phyloP scores from a whole-genome alignment of 1,140 invertebrate species.

The Pachypeltis micranthus region DNA sequence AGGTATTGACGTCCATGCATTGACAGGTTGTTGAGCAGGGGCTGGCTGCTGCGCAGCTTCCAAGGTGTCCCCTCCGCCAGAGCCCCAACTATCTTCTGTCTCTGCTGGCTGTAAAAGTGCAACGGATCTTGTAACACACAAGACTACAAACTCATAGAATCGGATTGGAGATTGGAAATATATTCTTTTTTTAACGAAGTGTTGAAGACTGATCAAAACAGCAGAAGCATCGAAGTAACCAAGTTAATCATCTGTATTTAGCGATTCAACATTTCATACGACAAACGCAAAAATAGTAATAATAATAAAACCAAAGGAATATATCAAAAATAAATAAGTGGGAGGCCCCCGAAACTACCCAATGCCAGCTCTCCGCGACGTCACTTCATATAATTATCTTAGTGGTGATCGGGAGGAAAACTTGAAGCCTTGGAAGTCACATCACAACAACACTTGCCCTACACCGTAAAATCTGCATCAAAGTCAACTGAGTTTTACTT shows the following conservation, averaged over 20 bases:
- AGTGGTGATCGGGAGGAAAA: no score
- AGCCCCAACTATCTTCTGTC: conserved; percentile 12
- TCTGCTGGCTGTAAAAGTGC: conserved; percentile 9
- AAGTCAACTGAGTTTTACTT: no score
- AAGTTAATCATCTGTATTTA: no score
- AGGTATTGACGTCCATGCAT: not conserved
- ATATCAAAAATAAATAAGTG: no score
- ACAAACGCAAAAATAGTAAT: not conserved
- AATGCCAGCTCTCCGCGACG: no score
- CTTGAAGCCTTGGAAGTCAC: no score
- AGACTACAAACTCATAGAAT: not conserved
- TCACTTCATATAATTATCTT: no score
- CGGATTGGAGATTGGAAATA: not conserved
- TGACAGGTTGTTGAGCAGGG: not conserved
- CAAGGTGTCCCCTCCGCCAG: not conserved
- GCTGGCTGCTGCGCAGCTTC: not conserved
- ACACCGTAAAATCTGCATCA: no score
- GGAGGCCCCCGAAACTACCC: no score
- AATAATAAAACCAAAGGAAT: no score
- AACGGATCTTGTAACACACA: not conserved
- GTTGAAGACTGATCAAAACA: not conserved
- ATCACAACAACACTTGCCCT: no score
- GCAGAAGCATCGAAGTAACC: not conserved
- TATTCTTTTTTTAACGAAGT: not conserved
- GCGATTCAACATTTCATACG: not conserved